phyloP scores from a whole-genome alignment of 2,113 vertebrate genomes.

The Butorides virescens region DNA sequence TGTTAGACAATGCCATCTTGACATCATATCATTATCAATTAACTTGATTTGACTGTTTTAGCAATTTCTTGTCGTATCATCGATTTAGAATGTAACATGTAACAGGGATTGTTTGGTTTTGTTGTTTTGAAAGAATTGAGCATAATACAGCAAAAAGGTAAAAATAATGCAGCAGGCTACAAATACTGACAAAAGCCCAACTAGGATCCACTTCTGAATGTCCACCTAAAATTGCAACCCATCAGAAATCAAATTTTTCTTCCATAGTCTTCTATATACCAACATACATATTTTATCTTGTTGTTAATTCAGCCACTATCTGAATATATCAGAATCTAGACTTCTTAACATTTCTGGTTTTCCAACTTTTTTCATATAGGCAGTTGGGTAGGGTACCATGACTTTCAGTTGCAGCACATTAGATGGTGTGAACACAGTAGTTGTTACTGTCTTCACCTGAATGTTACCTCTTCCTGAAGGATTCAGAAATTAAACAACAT shows the following conservation, averaged over 20 bases:
- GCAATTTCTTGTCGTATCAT: background rate
- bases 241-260: background rate
- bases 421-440: background rate
- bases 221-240: background rate
- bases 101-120: background rate
- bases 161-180: conserved; percentile 57
- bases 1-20: background rate
- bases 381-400: background rate
- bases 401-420: background rate
- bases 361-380: background rate
- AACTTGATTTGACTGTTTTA: background rate
- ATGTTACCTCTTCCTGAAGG: background rate
- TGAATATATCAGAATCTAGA: background rate
- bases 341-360: background rate
- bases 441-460: background rate
- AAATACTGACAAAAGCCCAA: conserved; percentile 50
- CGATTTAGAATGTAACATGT: background rate
- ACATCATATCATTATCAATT: background rate
- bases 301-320: background rate
- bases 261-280: background rate
- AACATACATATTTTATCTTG: background rate
- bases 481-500: background rate
- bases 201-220: background rate
- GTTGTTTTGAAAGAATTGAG: background rate
- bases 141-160: conserved; percentile 58